phyloP scores from a whole-genome alignment of 2,888 invertebrate species.

The Apoda limacodes region DNA sequence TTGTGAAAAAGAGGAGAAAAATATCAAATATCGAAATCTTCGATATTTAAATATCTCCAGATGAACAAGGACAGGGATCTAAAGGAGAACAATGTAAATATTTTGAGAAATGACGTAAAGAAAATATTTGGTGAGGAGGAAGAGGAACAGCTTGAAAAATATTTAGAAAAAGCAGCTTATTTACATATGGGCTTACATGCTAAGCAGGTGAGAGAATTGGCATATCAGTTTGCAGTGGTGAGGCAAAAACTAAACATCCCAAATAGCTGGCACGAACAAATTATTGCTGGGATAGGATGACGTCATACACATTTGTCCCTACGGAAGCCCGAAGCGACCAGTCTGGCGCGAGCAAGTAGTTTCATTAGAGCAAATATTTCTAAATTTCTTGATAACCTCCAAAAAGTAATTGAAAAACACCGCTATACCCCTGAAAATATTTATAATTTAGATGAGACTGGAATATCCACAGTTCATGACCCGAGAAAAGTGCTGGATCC shows the following conservation, averaged over 20 bases:
- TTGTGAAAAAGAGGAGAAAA: too few species aligned
- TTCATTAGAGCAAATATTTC: constrained; percentile 12
- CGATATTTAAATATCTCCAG: too few species aligned
- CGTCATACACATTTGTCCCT: constrained; percentile 10
- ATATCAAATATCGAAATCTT: too few species aligned
- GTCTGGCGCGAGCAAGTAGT: constrained; percentile 12
- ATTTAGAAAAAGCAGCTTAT: too few species aligned
- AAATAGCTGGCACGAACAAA: constrained; percentile 8
- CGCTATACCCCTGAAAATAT: constrained; percentile 8
- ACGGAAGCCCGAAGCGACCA: constrained; percentile 14
- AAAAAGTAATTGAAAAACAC: constrained; percentile 8
- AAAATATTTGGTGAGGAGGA: too few species aligned
- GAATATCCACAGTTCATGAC: constrained; percentile 3
- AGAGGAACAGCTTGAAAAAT: too few species aligned
- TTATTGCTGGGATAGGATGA: constrained; percentile 11
- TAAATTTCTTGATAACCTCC: constrained; percentile 9
- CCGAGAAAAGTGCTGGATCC: constrained; percentile 14
- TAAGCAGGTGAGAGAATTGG: too few species aligned
- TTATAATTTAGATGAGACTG: constrained; percentile 11
- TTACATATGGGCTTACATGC: too few species aligned
- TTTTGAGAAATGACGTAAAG: too few species aligned
- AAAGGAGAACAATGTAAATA: too few species aligned
- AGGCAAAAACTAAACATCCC: constrained; percentile 10
- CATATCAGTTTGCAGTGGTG: too few species aligned
- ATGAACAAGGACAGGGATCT: too few species aligned